phyloP scores from a whole-genome alignment of 2,113 vertebrate species.

The Aspiorhynchus laticeps region DNA sequence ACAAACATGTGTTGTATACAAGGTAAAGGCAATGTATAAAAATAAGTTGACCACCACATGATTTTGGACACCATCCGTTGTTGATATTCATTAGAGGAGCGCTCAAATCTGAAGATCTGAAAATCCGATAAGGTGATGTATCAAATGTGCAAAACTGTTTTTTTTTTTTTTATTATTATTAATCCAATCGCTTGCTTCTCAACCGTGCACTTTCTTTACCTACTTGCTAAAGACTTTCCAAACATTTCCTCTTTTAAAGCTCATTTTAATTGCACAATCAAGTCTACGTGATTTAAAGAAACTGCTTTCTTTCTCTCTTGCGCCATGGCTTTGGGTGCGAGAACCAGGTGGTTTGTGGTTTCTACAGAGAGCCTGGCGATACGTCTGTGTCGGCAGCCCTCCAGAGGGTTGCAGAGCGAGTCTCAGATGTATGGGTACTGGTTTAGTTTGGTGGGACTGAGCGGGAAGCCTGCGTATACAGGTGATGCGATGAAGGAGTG shows the following conservation, averaged over 20 bases:
- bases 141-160: conserved; percentile 99
- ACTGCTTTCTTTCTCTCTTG: conserved; percentile 93
- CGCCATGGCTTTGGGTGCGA: conserved; percentile 94
- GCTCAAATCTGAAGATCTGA: conserved; percentile 79
- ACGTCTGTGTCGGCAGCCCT: conserved; percentile 67
- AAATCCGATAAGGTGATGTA: conserved; percentile 98
- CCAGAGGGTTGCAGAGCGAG: conserved; percentile 42
- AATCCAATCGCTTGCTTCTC: conserved; percentile 68
- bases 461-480: conserved; percentile 90
- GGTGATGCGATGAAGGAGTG: conserved; percentile 96
- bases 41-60: conserved; percentile 86
- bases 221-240: conserved; percentile 53
- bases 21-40: conserved; percentile 99
- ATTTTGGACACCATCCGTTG: conserved; percentile 72
- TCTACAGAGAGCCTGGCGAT: conserved; percentile 55
- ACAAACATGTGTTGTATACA: conserved; percentile 96
- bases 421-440: conserved; percentile 97
- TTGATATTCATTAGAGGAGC: conserved; percentile 91
- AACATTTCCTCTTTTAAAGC: conserved; percentile 82
- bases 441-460: conserved; percentile 97
- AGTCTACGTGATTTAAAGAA: conserved; percentile 93
- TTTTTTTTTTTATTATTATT: conserved; percentile 69
- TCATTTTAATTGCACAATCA: conserved; percentile 97
- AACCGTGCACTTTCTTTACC: conserved; percentile 65
- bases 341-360: conserved; percentile 81